phyloP scores from a whole-genome alignment of 30 jellyfish, hydroid and myxozoan species.

The Cassiopea xamachana region DNA sequence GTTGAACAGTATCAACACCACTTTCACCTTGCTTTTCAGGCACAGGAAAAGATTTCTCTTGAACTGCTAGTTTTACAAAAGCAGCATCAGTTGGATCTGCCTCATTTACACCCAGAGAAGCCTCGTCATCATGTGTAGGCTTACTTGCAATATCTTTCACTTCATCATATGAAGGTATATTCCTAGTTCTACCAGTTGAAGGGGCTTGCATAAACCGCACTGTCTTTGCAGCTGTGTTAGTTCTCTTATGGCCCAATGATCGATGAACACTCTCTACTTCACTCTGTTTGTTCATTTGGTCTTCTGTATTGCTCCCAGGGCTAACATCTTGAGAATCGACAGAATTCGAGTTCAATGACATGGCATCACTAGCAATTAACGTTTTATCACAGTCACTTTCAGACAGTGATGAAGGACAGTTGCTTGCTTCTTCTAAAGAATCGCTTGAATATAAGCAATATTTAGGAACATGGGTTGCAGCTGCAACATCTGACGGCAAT shows the following conservation, averaged over 20 bases:
- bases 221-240: neutral
- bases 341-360: neutral
- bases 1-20: too few relatives aligned
- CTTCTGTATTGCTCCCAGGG: neutral
- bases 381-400: constrained; percentile 13
- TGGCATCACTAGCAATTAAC: neutral
- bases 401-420: constrained; percentile 1
- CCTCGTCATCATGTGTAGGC: neutral
- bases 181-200: neutral
- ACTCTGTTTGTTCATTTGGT: neutral
- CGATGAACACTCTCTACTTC: neutral
- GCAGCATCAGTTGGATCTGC: neutral
- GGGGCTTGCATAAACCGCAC: neutral
- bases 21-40: neutral
- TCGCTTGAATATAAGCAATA: neutral
- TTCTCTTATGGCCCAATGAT: neutral
- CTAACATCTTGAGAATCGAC: neutral
- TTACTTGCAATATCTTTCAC: neutral
- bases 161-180: neutral
- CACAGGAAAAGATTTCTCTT: neutral
- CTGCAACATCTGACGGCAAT: neutral
- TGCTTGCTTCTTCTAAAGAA: neutral
- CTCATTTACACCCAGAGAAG: neutral
- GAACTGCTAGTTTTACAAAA: neutral
- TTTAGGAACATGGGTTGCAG: neutral